Conservation (phyloP, 2,888 invertebrate genomes). For the Parnassius apollo region DNA sequence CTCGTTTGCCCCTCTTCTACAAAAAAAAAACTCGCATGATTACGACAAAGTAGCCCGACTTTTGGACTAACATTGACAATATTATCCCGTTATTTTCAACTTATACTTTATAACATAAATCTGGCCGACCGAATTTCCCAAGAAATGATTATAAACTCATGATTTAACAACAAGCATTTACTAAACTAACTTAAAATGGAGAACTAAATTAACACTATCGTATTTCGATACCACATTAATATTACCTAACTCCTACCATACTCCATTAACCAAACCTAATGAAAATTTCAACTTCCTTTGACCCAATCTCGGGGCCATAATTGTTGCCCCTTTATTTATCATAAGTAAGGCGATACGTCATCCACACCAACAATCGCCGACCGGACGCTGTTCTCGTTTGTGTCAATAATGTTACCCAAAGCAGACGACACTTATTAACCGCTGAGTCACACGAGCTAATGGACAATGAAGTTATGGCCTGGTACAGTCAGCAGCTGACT, state of each 20-base stretch:
- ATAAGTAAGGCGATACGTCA: conserved; percentile 72
- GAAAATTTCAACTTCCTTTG: conserved; percentile 49
- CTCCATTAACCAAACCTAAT: conserved; percentile 30
- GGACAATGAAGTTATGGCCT: conserved; percentile 20
- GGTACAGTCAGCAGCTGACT: background rate
- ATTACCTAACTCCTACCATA: background rate
- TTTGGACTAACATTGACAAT: no score
- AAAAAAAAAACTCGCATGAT: no score
- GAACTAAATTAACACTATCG: background rate
- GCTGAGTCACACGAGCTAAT: conserved; percentile 56
- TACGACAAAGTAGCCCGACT: no score
- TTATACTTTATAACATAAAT: no score
- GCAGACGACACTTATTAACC: conserved; percentile 59
- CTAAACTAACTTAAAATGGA: no score
- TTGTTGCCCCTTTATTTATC: conserved; percentile 72
- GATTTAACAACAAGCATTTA: no score
- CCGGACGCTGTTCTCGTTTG: conserved; percentile 74
- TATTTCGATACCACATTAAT: conserved; percentile 16
- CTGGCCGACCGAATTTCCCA: no score
- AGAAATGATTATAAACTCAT: no score
- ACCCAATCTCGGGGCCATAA: conserved; percentile 56
- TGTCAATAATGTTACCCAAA: conserved; percentile 75
- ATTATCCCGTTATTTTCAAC: no score
- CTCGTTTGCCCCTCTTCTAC: no score
- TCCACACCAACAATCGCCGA: conserved; percentile 50